Conservation (phyloP, 2,797 vertebrate genomes). For the Capromys pilorides region DNA sequence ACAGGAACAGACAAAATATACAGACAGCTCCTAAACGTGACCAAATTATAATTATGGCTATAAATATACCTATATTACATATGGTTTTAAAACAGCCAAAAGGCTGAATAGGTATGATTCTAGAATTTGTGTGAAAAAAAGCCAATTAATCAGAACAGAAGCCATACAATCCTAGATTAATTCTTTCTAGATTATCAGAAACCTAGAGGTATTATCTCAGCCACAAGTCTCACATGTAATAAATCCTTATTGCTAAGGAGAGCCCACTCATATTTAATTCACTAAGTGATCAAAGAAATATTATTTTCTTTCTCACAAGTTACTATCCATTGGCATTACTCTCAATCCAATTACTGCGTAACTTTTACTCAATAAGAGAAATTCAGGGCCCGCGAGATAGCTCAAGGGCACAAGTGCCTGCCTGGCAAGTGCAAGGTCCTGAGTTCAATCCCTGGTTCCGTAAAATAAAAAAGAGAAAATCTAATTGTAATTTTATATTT, state of each 20-base stretch:
- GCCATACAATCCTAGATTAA: background rate
- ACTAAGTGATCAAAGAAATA: background rate
- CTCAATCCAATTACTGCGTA: background rate
- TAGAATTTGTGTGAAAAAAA: constrained; percentile 16
- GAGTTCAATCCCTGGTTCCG: too few relatives aligned
- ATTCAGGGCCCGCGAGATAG: too few relatives aligned
- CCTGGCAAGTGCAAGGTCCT: too few relatives aligned
- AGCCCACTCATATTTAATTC: background rate
- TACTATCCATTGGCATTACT: background rate
- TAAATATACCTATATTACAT: background rate
- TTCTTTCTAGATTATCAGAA: constrained; percentile 5
- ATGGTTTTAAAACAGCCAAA: constrained; percentile 1
- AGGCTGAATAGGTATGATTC: background rate
- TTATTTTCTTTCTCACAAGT: background rate
- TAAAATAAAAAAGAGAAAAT: too few relatives aligned
- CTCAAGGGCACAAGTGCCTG: too few relatives aligned
- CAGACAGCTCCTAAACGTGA: background rate
- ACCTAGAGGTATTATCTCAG: background rate
- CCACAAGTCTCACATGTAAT: background rate
- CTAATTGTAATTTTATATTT: background rate
- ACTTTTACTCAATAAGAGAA: background rate
- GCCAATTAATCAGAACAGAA: background rate
- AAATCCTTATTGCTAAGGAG: background rate
- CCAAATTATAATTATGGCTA: background rate
- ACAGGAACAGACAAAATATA: background rate